A percentile compares a stretch with the other conserved stretches of the same genome.
Conservation (phyloP, 2,113 vertebrate species). For the Anolis sagrei region DNA sequence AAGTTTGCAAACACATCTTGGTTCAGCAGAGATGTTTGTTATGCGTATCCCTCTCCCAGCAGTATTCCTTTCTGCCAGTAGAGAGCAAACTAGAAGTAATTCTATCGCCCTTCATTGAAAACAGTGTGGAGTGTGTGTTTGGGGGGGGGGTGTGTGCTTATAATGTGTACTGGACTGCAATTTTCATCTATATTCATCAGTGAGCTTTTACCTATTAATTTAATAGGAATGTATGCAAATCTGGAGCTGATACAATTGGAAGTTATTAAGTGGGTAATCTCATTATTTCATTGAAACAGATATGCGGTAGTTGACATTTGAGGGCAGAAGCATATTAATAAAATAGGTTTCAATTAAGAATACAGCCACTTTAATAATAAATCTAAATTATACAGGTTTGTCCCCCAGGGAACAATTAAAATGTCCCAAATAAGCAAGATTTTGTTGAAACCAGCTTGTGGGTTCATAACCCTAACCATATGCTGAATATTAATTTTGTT, state of each 20-base stretch:
- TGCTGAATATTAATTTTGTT: conserved; percentile 62
- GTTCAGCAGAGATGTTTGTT: not conserved
- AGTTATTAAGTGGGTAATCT: not conserved
- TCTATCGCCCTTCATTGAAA: not conserved
- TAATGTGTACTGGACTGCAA: not conserved
- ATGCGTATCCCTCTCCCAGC: not conserved
- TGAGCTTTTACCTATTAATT: not conserved
- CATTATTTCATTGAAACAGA: not conserved
- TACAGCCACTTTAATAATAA: conserved; percentile 14
- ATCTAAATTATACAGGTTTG: conserved; percentile 42
- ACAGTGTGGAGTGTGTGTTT: not conserved
- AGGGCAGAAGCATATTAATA: not conserved
- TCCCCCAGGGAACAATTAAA: conserved; percentile 29
- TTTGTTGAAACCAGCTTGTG: conserved; percentile 43
- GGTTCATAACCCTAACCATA: conserved; percentile 36
- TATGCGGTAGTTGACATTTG: not conserved
- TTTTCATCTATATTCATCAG: not conserved
- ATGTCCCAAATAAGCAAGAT: conserved; percentile 41
- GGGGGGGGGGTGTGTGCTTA: not conserved
- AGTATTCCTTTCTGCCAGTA: not conserved
- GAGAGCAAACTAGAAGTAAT: not conserved
- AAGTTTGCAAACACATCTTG: not conserved
- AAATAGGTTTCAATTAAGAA: conserved; percentile 37
- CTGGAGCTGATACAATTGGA: not conserved
- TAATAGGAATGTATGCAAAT: conserved; percentile 2